Conservation (phyloP, 2,888 invertebrate species). For the Girardia tigrina region DNA sequence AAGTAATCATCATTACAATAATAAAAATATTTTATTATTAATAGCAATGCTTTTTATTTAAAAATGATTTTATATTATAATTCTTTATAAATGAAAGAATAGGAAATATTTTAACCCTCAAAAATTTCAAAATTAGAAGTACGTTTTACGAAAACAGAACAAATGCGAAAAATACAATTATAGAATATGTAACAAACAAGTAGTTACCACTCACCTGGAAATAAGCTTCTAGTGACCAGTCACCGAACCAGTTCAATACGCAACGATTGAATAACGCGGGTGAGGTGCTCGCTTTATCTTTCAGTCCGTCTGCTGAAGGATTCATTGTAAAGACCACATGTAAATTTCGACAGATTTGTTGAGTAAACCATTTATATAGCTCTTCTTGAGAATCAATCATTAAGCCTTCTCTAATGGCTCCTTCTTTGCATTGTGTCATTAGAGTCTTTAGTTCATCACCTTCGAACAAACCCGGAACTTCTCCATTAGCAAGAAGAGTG, state of each 20-base stretch:
- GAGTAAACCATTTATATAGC: conserved; percentile 98
- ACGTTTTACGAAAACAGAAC: too few species aligned
- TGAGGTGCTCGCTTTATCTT: conserved; percentile 93
- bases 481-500: conserved; percentile 90
- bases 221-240: conserved; percentile 84
- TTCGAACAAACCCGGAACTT: conserved; percentile 59
- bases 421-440: conserved; percentile 99
- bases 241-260: conserved; percentile 97
- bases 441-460: conserved; percentile 92
- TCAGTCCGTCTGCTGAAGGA: conserved; percentile 89
- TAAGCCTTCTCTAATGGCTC: conserved; percentile 85
- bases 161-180: background rate
- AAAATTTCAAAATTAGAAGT: too few species aligned
- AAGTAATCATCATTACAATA: too few species aligned
- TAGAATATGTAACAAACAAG: conserved; percentile 56
- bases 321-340: conserved; percentile 99
- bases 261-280: conserved; percentile 97
- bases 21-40: too few species aligned
- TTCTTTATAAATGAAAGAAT: too few species aligned
- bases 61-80: too few species aligned
- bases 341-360: conserved; percentile 60
- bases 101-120: too few species aligned
- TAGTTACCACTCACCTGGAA: conserved; percentile 72
- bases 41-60: too few species aligned
- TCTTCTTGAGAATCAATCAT: conserved; percentile 98